These are phyloP conservation scores for Platynereis dumerilii DNA, from an alignment of 2,888 invertebrate genomes.

Conservation along the genomic window DNA sequence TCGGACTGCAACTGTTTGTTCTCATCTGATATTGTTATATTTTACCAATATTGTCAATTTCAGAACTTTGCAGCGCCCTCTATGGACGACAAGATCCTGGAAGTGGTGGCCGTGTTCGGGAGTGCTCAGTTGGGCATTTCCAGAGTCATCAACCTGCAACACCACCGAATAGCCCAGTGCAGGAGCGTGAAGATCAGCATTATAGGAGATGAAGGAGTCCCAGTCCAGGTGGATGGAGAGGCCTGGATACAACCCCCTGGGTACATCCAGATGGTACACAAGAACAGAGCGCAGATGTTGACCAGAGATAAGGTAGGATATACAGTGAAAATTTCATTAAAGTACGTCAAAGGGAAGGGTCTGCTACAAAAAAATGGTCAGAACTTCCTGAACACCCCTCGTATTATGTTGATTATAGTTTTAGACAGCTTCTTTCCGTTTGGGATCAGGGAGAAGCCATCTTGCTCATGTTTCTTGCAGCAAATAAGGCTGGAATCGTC, in stretches of 20 bases:
- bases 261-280: conserved; percentile 92
- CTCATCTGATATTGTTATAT: no score
- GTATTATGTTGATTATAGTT: no score
- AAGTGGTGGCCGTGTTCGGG: conserved; percentile 97
- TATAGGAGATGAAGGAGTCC: conserved; percentile 84
- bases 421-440: no score
- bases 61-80: conserved; percentile 85
- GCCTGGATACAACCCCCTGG: conserved; percentile 98
- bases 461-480: no score
- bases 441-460: no score
- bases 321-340: not conserved
- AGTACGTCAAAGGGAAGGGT: no score
- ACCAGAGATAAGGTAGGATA: conserved; percentile 79
- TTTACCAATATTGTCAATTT: conserved; percentile 28
- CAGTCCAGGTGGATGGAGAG: conserved; percentile 96
- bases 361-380: no score
- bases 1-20: no score
- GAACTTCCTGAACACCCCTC: no score
- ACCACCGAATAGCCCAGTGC: conserved; percentile 94
- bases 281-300: conserved; percentile 96
- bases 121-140: conserved; percentile 98
- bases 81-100: conserved; percentile 93
- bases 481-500: no score
- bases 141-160: conserved; percentile 90
- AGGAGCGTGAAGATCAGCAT: conserved; percentile 95